Conservation (phyloP, 2,797 vertebrate genomes). For the Dendrocincla fuliginosa region DNA sequence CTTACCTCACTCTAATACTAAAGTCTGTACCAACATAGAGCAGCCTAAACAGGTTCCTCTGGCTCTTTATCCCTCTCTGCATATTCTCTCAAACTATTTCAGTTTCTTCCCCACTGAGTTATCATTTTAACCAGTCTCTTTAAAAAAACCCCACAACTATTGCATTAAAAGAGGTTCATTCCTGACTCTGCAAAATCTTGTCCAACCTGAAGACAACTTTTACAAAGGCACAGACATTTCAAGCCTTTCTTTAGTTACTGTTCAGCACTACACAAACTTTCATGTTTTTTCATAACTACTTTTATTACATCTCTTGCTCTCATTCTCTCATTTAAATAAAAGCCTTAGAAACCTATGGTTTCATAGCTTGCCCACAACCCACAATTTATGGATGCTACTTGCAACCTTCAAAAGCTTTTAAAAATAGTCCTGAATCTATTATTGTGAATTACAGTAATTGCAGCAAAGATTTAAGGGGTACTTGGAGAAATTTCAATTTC, state of each 20-base stretch:
- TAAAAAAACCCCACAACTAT: not conserved
- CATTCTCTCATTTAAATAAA: conserved; percentile 75
- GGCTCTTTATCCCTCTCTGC: not conserved
- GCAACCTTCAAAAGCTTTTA: conserved; percentile 79
- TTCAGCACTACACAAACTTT: conserved; percentile 25
- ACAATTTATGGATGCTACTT: conserved; percentile 76
- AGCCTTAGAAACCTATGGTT: conserved; percentile 69
- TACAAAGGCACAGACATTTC: not conserved
- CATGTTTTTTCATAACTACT: conserved; percentile 32
- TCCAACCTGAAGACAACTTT: not conserved
- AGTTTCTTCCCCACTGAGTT: not conserved
- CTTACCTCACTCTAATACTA: not conserved
- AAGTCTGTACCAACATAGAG: not conserved
- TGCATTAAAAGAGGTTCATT: not conserved
- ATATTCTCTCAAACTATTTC: not conserved
- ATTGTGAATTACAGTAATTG: conserved; percentile 80
- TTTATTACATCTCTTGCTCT: conserved; percentile 59
- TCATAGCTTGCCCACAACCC: conserved; percentile 70
- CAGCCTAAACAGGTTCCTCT: not conserved
- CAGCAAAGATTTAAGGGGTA: conserved; percentile 76
- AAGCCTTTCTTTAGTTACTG: not conserved
- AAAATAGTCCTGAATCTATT: conserved; percentile 77
- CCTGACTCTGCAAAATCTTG: not conserved
- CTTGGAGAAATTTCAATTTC: conserved; percentile 76
- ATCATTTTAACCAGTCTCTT: not conserved